Evolutionary conservation across 2,888 invertebrate genomes (phyloP).

Genomic region (Dendrolimus houi): DNA sequence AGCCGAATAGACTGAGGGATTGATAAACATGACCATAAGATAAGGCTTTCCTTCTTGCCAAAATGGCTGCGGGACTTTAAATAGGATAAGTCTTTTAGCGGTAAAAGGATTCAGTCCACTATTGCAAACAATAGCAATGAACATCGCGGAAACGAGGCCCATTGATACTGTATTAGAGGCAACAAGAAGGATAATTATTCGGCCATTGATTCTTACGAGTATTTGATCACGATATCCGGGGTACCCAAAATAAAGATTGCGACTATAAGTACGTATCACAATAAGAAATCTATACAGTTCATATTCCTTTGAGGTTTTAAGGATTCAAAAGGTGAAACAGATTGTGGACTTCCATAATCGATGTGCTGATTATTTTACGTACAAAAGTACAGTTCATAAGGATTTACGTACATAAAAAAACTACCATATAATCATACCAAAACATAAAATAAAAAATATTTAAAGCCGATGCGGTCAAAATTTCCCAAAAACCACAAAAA

Average conservation of each 20-base stretch:
- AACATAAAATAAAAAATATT: too few relatives aligned
- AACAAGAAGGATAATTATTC: slow-evolving; percentile 2
- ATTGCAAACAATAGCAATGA: neutral
- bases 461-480: too few relatives aligned
- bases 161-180: neutral
- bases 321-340: neutral
- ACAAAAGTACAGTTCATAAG: too few relatives aligned
- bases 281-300: neutral
- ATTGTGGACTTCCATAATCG: neutral
- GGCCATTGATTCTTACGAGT: neutral
- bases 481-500: too few relatives aligned
- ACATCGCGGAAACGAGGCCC: neutral
- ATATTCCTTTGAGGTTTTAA: neutral
- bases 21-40: too few relatives aligned
- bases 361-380: neutral
- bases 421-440: too few relatives aligned
- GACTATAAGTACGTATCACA: neutral
- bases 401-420: too few relatives aligned
- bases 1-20: too few relatives aligned
- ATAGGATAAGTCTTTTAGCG: too few relatives aligned
- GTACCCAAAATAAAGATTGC: neutral
- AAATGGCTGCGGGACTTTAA: too few relatives aligned
- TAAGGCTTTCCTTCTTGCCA: too few relatives aligned
- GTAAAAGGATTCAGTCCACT: too few relatives aligned
- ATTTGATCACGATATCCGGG: neutral